phyloP scores from a whole-genome alignment of 2,113 vertebrate genomes.

The Colistium nudipinnis region DNA sequence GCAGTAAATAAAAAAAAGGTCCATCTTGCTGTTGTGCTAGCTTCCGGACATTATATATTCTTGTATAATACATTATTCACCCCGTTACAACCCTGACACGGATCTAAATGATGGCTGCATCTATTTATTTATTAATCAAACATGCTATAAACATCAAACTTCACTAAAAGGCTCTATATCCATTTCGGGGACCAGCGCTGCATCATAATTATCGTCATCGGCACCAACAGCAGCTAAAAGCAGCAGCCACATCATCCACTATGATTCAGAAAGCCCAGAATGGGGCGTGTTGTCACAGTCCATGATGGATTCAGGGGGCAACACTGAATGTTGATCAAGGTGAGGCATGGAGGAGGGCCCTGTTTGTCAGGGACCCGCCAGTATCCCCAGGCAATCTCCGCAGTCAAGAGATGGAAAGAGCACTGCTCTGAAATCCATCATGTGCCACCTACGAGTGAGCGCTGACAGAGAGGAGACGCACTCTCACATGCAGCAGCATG shows the following conservation, averaged over 20 bases:
- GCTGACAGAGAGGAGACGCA: conserved; percentile 70
- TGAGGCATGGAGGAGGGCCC: conserved; percentile 76
- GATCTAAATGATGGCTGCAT: conserved; percentile 49
- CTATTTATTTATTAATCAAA: conserved; percentile 70
- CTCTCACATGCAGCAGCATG: conserved; percentile 55
- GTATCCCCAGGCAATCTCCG: conserved; percentile 78
- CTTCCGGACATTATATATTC: conserved; percentile 36
- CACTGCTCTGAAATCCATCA: conserved; percentile 75
- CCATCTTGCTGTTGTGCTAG: conserved; percentile 8
- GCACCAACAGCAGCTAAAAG: conserved; percentile 34
- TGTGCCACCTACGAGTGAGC: conserved; percentile 61
- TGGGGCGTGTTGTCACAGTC: conserved; percentile 68
- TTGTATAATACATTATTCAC: conserved; percentile 52
- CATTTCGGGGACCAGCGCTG: conserved; percentile 45
- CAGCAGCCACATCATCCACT: conserved; percentile 55
- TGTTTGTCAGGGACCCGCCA: conserved; percentile 75
- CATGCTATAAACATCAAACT: conserved; percentile 52
- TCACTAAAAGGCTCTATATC: conserved; percentile 51
- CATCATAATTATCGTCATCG: conserved; percentile 62
- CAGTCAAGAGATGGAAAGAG: conserved; percentile 77
- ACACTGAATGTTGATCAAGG: conserved; percentile 82
- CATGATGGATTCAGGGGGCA: conserved; percentile 75
- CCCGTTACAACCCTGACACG: conserved; percentile 21
- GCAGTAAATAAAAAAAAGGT: conserved; percentile 21
- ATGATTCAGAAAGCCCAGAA: conserved; percentile 71